phyloP scores from a whole-genome alignment of 1,140 invertebrate species.

The Ceratoteleas bidentatus region DNA sequence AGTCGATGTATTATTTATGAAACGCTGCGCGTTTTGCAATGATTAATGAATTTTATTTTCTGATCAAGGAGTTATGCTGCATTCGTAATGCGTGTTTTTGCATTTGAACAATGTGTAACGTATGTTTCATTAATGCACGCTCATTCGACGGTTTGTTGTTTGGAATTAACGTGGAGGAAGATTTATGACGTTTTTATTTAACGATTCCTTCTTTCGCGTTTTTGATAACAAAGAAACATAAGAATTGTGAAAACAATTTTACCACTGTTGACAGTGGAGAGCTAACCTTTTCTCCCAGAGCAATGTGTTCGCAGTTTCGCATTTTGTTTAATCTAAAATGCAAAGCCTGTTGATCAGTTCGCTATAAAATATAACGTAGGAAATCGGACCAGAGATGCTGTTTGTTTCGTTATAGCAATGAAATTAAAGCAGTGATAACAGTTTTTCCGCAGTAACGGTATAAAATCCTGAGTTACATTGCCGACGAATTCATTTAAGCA shows the following conservation, averaged over 20 bases:
- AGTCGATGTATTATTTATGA: constrained; percentile 37
- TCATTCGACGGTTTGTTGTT: constrained; percentile 3
- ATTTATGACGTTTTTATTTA: too few species aligned
- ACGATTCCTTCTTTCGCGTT: too few species aligned
- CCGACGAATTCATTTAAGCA: constrained; percentile 41
- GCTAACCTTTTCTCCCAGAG: too few species aligned
- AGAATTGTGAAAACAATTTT: too few species aligned
- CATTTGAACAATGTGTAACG: constrained; percentile 22
- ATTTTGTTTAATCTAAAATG: too few species aligned
- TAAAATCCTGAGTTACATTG: constrained; percentile 36
- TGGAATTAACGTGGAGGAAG: too few species aligned
- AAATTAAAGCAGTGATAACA: constrained; percentile 29
- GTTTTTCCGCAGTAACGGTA: constrained; percentile 30
- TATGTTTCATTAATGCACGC: constrained; percentile 25
- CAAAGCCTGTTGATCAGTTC: too few species aligned
- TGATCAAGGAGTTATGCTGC: neutral
- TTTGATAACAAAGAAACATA: too few species aligned
- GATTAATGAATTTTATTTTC: constrained; percentile 41
- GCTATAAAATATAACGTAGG: too few species aligned
- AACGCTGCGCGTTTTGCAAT: constrained; percentile 4
- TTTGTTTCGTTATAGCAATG: constrained; percentile 6
- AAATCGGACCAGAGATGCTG: constrained; percentile 15
- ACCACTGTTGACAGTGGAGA: too few species aligned
- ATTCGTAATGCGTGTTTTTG: constrained; percentile 11
- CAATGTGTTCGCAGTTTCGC: too few species aligned